Evolutionary conservation across 1,140 invertebrate genomes (phyloP), one percentile per base, ranked within the genome.

Genomic region (Centruroides vittatus): DNA sequence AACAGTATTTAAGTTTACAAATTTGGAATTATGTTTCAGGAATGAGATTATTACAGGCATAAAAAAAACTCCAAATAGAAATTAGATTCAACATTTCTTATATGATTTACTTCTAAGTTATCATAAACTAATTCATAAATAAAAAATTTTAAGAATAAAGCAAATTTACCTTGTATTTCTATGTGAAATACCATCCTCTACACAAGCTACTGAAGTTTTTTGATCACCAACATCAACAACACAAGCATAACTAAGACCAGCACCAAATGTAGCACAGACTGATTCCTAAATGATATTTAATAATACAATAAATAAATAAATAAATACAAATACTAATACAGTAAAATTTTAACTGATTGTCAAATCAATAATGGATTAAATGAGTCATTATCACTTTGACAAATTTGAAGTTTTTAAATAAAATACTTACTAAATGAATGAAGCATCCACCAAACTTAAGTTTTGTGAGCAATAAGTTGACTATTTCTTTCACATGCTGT

Each of bases 151-250:
- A 35, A 60, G 51, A 55, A 54, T 61, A 59, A 23, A 8, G 10
- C 47, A 58, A 48, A 12, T n/a, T 52, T 56, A 69, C 70, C 92
- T 79, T 0, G 92, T 93, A 57, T 86, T 85, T 70, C 85, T 82
- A 69, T 93, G 88, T 55, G 91, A 95, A 59, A 96, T 89, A 11
- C 90, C 92, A 80, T 97, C 93, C 76, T 97, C 93, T 4, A 96
- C 90, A 77, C 93, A 98, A 10, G 89, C 93, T 12, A 97, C 85
- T 1, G 90, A 89, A 3, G 89, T 94, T 77, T 97, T 96, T 73
- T 94, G 88, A 72, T 94, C 91, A 0, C 93, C 93, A 54, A 96
- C 85, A 74, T 98, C 93, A 7, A 98, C 86, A 12, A 97, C 90
- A 78, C 93, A 96, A 8, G 91, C 92, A 73, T 84, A 88, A 35